Evolutionary conservation across 2,888 invertebrate genomes (phyloP).

Genomic region (Crepidodera aurea): DNA sequence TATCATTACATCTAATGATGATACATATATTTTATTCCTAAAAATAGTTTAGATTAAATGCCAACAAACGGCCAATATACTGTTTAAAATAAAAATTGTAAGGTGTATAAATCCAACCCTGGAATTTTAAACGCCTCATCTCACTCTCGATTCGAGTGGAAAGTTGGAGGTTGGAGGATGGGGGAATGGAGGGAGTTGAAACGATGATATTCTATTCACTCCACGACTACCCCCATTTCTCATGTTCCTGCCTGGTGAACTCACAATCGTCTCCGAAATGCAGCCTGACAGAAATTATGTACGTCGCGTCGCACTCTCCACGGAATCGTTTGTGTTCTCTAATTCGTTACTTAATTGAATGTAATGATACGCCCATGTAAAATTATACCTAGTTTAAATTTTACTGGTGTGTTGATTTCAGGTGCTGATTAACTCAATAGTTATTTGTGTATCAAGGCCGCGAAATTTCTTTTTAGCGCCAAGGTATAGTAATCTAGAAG

Average conservation of each 20-base stretch:
- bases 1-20: too few species aligned
- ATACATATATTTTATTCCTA: too few species aligned
- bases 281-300: slow-evolving; percentile 30
- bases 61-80: too few species aligned
- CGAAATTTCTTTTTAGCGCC: too few species aligned
- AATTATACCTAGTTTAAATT: too few species aligned
- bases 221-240: slow-evolving; percentile 51
- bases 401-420: too few species aligned
- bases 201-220: slow-evolving; percentile 55
- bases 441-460: too few species aligned
- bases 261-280: slow-evolving; percentile 38
- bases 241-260: slow-evolving; percentile 38
- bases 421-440: too few species aligned
- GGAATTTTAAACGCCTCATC: slow-evolving; percentile 34
- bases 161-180: slow-evolving; percentile 42
- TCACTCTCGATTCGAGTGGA: slow-evolving; percentile 45
- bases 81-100: too few species aligned
- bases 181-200: slow-evolving; percentile 39
- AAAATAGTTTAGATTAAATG: too few species aligned
- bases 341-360: slow-evolving; percentile 17
- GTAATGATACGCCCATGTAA: neutral
- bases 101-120: slow-evolving; percentile 20
- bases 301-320: slow-evolving; percentile 7
- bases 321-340: slow-evolving; percentile 13
- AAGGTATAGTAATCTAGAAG: too few species aligned